A percentile compares a stretch with the other conserved stretches of the same genome.
phyloP scores from a whole-genome alignment of 2,113 vertebrate species.

The Gallinago undulata region DNA sequence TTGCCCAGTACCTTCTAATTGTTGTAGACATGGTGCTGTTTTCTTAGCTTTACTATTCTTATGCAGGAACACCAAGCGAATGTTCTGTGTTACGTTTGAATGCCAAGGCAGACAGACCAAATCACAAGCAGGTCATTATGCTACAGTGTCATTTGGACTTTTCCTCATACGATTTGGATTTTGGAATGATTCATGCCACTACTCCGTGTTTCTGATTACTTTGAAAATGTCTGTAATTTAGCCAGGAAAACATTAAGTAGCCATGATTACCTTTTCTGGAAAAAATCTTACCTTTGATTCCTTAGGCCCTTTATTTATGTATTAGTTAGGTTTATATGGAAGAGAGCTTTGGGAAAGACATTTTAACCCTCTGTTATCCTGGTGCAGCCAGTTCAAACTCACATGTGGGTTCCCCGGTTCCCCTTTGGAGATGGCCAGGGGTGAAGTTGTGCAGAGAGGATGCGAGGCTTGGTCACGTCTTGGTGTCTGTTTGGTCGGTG shows the following conservation, averaged over 20 bases:
- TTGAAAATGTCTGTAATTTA: background rate
- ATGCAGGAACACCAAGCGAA: background rate
- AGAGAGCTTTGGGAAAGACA: background rate
- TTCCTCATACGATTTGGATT: background rate
- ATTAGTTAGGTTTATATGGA: background rate
- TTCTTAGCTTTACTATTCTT: background rate
- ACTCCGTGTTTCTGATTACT: background rate
- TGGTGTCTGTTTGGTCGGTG: accelerated
- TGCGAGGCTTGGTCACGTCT: accelerated
- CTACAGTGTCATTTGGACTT: background rate
- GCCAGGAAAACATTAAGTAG: background rate
- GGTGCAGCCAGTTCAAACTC: background rate
- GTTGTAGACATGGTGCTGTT: background rate
- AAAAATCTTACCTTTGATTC: background rate
- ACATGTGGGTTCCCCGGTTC: background rate
- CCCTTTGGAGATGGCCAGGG: background rate
- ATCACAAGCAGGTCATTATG: background rate
- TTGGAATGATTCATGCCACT: background rate
- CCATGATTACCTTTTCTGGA: background rate
- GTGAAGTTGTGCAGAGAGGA: background rate
- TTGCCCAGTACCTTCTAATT: background rate
- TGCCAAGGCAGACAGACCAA: background rate
- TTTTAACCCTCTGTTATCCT: background rate
- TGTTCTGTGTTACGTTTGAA: background rate
- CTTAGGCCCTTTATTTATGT: background rate